Evolutionary conservation across 2,888 invertebrate genomes (phyloP).

Genomic region (Lissonota sp.): DNA sequence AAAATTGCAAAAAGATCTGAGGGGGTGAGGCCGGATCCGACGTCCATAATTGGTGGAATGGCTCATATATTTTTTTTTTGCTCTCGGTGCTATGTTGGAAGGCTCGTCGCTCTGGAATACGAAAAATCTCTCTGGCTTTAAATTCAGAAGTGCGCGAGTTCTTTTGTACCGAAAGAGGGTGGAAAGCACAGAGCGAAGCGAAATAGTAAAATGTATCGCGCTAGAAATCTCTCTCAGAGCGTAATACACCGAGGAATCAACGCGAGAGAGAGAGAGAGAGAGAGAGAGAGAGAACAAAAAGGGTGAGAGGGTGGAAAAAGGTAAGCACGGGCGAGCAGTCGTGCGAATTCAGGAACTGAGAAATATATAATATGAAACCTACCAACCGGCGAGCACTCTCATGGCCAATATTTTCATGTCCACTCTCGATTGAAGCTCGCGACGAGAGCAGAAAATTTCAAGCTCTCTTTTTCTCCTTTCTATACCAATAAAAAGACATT

Average conservation of each 20-base stretch:
- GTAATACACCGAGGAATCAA: conserved; percentile 16
- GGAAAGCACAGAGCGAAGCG: conserved; percentile 12
- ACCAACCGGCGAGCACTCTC: conserved; percentile 2
- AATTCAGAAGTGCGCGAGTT: conserved; percentile 24
- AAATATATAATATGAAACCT: neutral
- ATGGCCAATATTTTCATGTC: conserved; percentile 49
- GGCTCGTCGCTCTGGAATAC: neutral
- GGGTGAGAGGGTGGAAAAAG: no score
- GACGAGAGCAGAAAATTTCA: conserved; percentile 45
- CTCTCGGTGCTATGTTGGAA: no score
- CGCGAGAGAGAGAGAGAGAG: neutral
- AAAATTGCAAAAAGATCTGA: no score
- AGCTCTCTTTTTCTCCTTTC: conserved; percentile 10
- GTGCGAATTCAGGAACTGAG: conserved; percentile 17
- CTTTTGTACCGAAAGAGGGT: conserved; percentile 6
- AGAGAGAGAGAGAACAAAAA: no score
- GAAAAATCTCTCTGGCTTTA: conserved; percentile 31
- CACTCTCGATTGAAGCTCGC: conserved; percentile 5
- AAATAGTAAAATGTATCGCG: conserved; percentile 42
- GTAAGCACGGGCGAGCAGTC: conserved; percentile 3
- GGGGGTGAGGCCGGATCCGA: no score
- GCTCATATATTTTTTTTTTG: no score
- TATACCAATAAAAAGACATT: neutral
- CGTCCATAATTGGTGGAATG: no score
- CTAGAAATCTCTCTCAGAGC: neutral